Base-by-base conservation (phyloP, 2,113 vertebrate genomes). In the Cyprinus carpio region DNA sequence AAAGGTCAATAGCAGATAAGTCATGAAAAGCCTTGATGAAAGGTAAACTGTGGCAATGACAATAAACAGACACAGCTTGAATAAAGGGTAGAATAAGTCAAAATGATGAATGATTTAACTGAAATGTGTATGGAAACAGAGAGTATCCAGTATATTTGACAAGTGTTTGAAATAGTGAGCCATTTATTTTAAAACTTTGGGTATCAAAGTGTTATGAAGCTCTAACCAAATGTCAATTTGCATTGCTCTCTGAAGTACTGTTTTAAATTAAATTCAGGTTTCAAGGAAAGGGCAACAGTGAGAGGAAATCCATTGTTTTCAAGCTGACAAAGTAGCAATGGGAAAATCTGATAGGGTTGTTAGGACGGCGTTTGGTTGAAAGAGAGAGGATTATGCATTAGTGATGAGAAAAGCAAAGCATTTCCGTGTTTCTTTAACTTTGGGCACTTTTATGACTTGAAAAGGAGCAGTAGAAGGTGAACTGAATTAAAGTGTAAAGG, bases 1-100 rank as follows among this genome's bases (percentile, higher is more conserved):
- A 85, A 72, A 81, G 84, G 77, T 60, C 77, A 86, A 23, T 46
- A 56, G 25, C 62, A 64, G 84, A 86, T 86, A 31, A 31, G 60
- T 7, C 75, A 40, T 3, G 51, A 58, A 69, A 40, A 81, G 25
- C 84, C 84, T 86, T 65, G 77, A 81, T 27, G 51, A 67, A 75
- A 85, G 67, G 54, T 80, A 81, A 81, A 81, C 65, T 25, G 58
- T n/a, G 43, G 37, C 31, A 85, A 46, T 29, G 46, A 54, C 29
- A 54, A 85, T 74, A 85, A 64, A 85, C 54, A 81, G 18, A 72
- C 27, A 0, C 54, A 31, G 15, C 34, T 27, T 80, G n/a, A 60
- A 25, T 4, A 11, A 43, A 20, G 62, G 16, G 25, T 20, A 9
- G 29, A 51, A 16, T 34, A 25, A 54, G 6, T 54, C 46, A 75